Percentiles rank a stretch among this genome's conserved stretches.
These are phyloP conservation scores for Ochotona princeps DNA, from an alignment of 2,113 vertebrate genomes.

Conservation along the genomic window DNA sequence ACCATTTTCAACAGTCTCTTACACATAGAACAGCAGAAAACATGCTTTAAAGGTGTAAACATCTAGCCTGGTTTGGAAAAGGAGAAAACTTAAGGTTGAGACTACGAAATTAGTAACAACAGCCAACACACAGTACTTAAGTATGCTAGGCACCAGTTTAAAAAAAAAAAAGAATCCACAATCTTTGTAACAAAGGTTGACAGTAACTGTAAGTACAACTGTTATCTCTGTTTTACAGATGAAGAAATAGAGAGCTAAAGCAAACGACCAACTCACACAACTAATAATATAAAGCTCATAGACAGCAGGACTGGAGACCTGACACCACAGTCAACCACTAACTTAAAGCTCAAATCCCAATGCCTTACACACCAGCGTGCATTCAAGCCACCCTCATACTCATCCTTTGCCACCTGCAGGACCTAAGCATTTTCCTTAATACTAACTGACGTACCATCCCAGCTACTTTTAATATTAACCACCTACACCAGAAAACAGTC, in stretches of 20 bases:
- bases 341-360: neutral
- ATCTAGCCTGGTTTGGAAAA: neutral
- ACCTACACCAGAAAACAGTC: neutral
- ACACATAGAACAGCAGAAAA: constrained; percentile 33
- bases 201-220: neutral
- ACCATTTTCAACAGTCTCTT: constrained; percentile 59
- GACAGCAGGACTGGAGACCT: neutral
- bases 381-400: neutral
- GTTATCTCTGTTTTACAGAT: constrained; percentile 16
- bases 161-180: neutral
- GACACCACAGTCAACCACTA: neutral
- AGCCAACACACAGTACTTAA: neutral
- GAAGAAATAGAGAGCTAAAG: constrained; percentile 17
- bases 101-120: constrained; percentile 39
- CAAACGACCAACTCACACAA: neutral
- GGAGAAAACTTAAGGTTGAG: constrained; percentile 21
- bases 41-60: constrained; percentile 18
- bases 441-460: neutral
- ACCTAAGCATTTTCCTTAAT: neutral
- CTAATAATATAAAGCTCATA: neutral
- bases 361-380: neutral
- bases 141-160: neutral
- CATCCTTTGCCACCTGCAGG: neutral
- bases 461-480: neutral
- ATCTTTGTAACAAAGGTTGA: constrained; percentile 25